Conservation (phyloP, 1,140 invertebrate genomes). For the Charaxes varanes region DNA sequence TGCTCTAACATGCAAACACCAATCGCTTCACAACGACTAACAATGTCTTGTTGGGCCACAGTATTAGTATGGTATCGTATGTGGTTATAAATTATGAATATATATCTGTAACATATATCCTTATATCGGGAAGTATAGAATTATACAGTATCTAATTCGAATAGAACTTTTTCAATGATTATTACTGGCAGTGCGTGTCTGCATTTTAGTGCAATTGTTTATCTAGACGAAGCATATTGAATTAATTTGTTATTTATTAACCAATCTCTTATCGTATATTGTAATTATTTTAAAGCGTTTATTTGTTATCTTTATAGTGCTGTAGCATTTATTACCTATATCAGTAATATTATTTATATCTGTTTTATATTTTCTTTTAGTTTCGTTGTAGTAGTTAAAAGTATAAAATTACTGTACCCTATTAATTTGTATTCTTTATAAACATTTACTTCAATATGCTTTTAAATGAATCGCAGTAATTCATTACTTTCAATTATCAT, state of each 20-base stretch:
- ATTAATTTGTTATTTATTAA: conserved; percentile 43
- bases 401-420: too few species aligned
- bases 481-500: conserved; percentile 47
- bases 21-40: conserved; percentile 75
- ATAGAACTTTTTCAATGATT: conserved; percentile 22
- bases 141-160: conserved; percentile 25
- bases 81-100: conserved; percentile 61
- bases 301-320: conserved; percentile 1
- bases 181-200: conserved; percentile 72
- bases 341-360: neutral
- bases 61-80: conserved; percentile 68
- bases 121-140: conserved; percentile 49
- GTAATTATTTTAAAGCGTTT: conserved; percentile 12
- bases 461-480: conserved; percentile 49
- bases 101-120: conserved; percentile 66
- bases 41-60: conserved; percentile 67
- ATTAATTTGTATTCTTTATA: conserved; percentile 12
- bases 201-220: conserved; percentile 74
- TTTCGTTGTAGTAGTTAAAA: conserved; percentile 13
- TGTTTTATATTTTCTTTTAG: conserved; percentile 7
- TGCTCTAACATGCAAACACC: conserved; percentile 76
- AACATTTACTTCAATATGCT: conserved; percentile 70
- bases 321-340: neutral
- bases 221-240: conserved; percentile 65
- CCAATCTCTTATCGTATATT: conserved; percentile 10